Evolutionary conservation across 1,140 invertebrate genomes (phyloP).

Genomic region (Belonocnema kinseyi): DNA sequence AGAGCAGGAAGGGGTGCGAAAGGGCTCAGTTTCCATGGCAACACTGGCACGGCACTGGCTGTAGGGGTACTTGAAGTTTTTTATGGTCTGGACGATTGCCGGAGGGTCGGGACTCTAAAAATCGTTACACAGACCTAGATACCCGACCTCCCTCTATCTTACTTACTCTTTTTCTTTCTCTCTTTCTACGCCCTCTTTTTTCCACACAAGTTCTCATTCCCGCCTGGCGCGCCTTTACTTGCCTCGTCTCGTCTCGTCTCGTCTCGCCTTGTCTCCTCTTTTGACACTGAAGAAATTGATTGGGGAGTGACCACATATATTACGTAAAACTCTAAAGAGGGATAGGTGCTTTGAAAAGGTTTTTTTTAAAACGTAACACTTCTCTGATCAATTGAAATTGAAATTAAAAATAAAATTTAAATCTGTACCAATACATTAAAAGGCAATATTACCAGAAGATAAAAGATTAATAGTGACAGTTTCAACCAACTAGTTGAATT

Average conservation of each 20-base stretch:
- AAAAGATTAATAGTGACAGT: no score
- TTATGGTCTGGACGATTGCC: slow-evolving; percentile 64
- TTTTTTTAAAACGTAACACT: no score
- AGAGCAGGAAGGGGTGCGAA: slow-evolving; percentile 52
- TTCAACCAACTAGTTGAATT: no score
- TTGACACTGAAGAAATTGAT: no score
- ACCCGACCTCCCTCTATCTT: slow-evolving; percentile 47
- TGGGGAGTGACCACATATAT: no score
- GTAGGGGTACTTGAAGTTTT: slow-evolving; percentile 67
- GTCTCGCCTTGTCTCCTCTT: no score
- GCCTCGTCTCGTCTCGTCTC: neutral
- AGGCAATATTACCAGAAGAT: no score
- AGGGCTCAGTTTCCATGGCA: slow-evolving; percentile 69
- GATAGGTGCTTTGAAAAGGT: no score
- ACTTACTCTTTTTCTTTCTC: neutral
- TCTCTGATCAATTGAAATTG: no score
- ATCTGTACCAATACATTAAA: no score
- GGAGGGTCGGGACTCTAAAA: slow-evolving; percentile 66
- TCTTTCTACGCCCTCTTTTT: slow-evolving; percentile 28
- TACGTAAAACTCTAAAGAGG: no score
- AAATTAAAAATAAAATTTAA: no score
- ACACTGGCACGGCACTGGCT: slow-evolving; percentile 59
- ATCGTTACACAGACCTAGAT: slow-evolving; percentile 71
- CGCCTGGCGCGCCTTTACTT: slow-evolving; percentile 25
- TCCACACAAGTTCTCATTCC: slow-evolving; percentile 46